Evolutionary conservation across 2,888 invertebrate genomes (phyloP), one percentile per base, ranked within the genome.

Genomic region (Drosophila flavopinicola): DNA sequence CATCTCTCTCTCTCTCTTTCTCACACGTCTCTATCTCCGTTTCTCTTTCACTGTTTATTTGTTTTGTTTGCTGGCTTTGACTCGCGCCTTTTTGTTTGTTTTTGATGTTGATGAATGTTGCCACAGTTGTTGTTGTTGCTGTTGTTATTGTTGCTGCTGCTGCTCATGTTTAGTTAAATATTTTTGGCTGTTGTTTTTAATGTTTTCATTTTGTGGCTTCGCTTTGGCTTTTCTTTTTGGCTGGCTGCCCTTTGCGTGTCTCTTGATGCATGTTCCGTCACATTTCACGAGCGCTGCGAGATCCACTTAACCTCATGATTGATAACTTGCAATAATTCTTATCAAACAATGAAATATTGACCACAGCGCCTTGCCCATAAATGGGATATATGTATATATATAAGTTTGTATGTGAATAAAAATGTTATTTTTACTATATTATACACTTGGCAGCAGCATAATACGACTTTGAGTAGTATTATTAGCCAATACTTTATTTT

Each of bases 261-360:
- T 78, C 78, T 84, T 82, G 82, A 82, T 82, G 77, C 87, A 80
- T 86, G 82, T 65, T 63, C 85, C 78, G 67, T 86, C 80, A 86
- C 84, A 80, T 80, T 83, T 80, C 67, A 82, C 61, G 35, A 53
- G 41, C 33, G 44, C 39, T 23, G n/a, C 41, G 42, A 60, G 71
- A 75, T 83, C 83, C 83, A 84, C 84, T 84, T 84, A 84, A 77
- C 84, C 70, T 67, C 59, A 64, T 87, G 84, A 84, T 84, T 87
- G 84, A 84, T 84, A 70, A 73, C 72, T 86, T 83, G 84, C 84
- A 84, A 84, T 84, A 83, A 85, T 84, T 84, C 84, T 84, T 84
- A 85, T 83, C 76, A 83, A 76, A 87, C 85, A 80, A 80, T 80
- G 84, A 85, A 67, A 68, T 71, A 78, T 72, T 56, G 68, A 72